Conservation (phyloP, 2,797 vertebrate genomes). For the Propithecus perrieri region DNA sequence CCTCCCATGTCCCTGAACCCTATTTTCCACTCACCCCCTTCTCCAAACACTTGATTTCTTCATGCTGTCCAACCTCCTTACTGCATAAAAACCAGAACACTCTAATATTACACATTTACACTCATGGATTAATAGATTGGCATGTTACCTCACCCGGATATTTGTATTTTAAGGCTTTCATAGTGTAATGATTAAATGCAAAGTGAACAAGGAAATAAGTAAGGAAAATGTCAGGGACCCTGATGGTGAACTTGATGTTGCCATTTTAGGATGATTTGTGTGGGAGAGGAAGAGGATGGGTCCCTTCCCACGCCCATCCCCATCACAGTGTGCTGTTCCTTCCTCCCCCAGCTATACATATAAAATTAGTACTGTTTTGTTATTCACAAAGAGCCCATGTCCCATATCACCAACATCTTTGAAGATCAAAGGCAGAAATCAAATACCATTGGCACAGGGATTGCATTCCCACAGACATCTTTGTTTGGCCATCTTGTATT, state of each 20-base stretch:
- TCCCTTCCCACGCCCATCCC: background rate
- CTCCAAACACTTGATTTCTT: background rate
- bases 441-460: fast-evolving
- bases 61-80: too few species aligned
- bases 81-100: background rate
- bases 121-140: fast-evolving
- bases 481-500: background rate
- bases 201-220: background rate
- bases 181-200: background rate
- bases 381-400: background rate
- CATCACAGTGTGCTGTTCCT: background rate
- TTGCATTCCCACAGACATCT: background rate
- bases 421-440: background rate
- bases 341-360: background rate
- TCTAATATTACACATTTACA: too few species aligned
- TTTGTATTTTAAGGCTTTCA: background rate
- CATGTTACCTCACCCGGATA: fast-evolving
- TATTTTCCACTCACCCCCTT: background rate
- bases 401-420: background rate
- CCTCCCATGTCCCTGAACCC: background rate
- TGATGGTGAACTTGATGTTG: too few species aligned
- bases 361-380: background rate
- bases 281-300: background rate
- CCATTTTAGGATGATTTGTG: background rate
- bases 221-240: background rate